Conservation (phyloP, 2,113 vertebrate species). For the Cyprinus carpio region DNA sequence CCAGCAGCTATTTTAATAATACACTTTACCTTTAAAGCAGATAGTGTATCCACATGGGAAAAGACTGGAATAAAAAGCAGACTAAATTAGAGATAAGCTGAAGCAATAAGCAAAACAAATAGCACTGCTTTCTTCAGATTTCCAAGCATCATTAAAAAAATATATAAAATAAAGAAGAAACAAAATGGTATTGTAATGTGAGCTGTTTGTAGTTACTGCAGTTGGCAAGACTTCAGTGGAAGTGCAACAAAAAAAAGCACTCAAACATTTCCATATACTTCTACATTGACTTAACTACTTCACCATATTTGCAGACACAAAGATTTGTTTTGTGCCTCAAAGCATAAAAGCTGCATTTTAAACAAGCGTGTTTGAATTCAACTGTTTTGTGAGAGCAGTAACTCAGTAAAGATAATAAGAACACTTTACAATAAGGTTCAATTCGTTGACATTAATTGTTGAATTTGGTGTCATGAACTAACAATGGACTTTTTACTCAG, state of each 20-base stretch:
- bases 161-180: constrained; percentile 10
- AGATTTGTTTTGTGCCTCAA: constrained; percentile 27
- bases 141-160: constrained; percentile 3
- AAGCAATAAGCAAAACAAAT: constrained; percentile 26
- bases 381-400: background rate
- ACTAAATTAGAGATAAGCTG: constrained; percentile 4
- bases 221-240: constrained; percentile 35
- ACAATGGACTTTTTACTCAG: background rate
- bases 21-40: background rate
- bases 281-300: constrained; percentile 30
- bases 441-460: too few species aligned
- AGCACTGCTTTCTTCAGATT: background rate
- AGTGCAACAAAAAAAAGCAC: constrained; percentile 1
- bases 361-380: background rate
- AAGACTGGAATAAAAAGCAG: background rate
- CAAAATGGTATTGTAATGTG: constrained; percentile 28
- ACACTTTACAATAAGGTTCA: background rate
- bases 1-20: constrained; percentile 12
- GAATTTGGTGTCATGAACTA: background rate
- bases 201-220: background rate
- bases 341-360: constrained; percentile 21
- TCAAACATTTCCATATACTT: constrained; percentile 14
- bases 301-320: background rate
- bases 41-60: background rate
- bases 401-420: background rate